phyloP scores from a whole-genome alignment of 2,888 invertebrate genomes.

The Gryllus longicercus region DNA sequence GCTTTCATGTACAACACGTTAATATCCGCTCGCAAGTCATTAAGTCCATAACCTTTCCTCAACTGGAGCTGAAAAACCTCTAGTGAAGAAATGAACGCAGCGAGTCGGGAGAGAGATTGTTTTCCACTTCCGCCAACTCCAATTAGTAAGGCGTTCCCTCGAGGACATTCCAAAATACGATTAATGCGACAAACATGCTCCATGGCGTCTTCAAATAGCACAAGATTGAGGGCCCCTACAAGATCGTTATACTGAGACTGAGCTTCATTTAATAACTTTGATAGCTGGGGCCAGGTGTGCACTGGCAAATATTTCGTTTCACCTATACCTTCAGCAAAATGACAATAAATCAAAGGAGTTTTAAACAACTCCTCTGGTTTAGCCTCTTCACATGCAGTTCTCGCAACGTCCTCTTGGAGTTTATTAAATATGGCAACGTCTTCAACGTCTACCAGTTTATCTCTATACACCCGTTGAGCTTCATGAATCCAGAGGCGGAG shows the following conservation, averaged over 20 bases:
- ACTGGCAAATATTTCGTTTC: constrained; percentile 88
- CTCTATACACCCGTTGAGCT: constrained; percentile 83
- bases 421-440: constrained; percentile 73
- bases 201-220: constrained; percentile 94
- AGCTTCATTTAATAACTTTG: constrained; percentile 65
- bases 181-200: constrained; percentile 82
- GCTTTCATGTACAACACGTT: constrained; percentile 77
- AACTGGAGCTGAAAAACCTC: constrained; percentile 92
- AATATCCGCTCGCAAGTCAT: constrained; percentile 50
- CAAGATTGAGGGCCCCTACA: constrained; percentile 85
- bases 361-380: constrained; percentile 69
- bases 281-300: constrained; percentile 66
- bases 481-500: constrained; percentile 88
- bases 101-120: constrained; percentile 82
- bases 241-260: constrained; percentile 84
- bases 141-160: constrained; percentile 89
- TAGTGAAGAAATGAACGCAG: constrained; percentile 84
- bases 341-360: constrained; percentile 80
- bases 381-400: constrained; percentile 60
- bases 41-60: constrained; percentile 77
- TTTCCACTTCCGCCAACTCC: constrained; percentile 96
- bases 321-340: constrained; percentile 87
- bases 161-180: constrained; percentile 84
- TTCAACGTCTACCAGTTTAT: constrained; percentile 77
- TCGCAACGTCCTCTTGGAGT: constrained; percentile 68